A percentile compares a stretch with the other conserved stretches of the same genome.
These are phyloP conservation scores for Platichthys stellatus DNA, from an alignment of 2,113 vertebrate genomes.

Conservation along the genomic window DNA sequence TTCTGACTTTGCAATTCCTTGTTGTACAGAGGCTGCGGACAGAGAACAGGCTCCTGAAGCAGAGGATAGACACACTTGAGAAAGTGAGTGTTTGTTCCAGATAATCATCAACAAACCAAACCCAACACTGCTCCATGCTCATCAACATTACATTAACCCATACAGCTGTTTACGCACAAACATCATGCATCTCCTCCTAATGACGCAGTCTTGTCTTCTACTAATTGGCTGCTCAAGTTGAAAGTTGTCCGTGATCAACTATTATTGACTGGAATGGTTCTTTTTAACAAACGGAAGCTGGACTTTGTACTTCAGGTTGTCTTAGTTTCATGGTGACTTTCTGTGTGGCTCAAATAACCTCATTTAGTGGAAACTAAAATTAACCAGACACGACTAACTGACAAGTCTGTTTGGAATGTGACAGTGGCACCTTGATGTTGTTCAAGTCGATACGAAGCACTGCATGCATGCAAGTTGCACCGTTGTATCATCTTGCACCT, in stretches of 20 bases:
- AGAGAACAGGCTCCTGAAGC: conserved; percentile 96
- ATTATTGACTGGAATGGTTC: not conserved
- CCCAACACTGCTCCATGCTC: conserved; percentile 15
- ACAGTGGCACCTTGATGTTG: not conserved
- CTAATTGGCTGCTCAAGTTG: conserved; percentile 63
- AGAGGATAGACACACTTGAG: conserved; percentile 98
- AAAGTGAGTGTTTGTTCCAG: conserved; percentile 86
- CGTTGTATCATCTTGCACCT: conserved; percentile 28
- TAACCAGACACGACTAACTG: conserved; percentile 34
- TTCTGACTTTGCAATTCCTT: conserved; percentile 1
- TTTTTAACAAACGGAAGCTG: conserved; percentile 16
- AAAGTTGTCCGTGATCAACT: conserved; percentile 3
- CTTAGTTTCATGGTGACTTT: conserved; percentile 9
- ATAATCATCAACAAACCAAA: conserved; percentile 11
- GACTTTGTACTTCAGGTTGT: conserved; percentile 18
- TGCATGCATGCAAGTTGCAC: conserved; percentile 55
- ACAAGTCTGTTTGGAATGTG: conserved; percentile 33
- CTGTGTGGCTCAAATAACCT: not conserved
- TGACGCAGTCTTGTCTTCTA: conserved; percentile 42
- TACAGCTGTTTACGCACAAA: conserved; percentile 40
- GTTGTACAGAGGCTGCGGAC: conserved; percentile 91
- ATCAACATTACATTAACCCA: conserved; percentile 60
- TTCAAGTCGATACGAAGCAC: conserved; percentile 29
- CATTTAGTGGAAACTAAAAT: conserved; percentile 6
- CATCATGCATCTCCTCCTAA: conserved; percentile 34